Conservation (phyloP, 2,797 vertebrate genomes). For the Phoebastria nigripes region DNA sequence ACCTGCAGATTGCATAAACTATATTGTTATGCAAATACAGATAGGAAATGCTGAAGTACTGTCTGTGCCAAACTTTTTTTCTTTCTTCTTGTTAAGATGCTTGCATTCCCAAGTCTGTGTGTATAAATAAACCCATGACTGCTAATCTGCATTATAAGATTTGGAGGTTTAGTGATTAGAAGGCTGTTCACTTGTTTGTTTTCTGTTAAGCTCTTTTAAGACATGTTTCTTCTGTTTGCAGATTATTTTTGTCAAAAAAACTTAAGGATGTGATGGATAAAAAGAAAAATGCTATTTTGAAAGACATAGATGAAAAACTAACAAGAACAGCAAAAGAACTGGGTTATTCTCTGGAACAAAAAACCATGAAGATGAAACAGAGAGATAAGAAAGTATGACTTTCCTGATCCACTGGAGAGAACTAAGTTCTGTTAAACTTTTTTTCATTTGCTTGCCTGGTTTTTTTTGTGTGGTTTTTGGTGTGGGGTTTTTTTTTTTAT, state of each 20-base stretch:
- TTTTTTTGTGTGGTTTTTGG: neutral
- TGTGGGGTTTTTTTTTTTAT: neutral
- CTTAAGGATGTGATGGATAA: slow-evolving; percentile 80
- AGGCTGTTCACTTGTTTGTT: neutral
- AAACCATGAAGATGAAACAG: slow-evolving; percentile 87
- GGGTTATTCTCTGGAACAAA: slow-evolving; percentile 87
- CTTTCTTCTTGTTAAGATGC: neutral
- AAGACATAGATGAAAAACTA: slow-evolving; percentile 82
- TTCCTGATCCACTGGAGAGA: neutral
- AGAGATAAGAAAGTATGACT: slow-evolving; percentile 89
- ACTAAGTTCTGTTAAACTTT: slow-evolving; percentile 15
- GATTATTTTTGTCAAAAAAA: slow-evolving; percentile 84
- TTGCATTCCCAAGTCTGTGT: neutral
- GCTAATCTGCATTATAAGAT: neutral
- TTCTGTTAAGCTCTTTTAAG: neutral
- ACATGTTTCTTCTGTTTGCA: slow-evolving; percentile 57
- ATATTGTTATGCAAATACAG: neutral
- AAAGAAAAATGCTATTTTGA: slow-evolving; percentile 74
- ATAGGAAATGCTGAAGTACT: neutral
- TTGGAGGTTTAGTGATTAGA: neutral
- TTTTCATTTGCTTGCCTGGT: neutral
- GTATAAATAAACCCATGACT: neutral
- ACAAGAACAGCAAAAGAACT: slow-evolving; percentile 80
- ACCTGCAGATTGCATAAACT: neutral
- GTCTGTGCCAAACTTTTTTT: neutral